Conservation (phyloP, 2,888 invertebrate genomes). For the Lasioglossum malachurum region DNA sequence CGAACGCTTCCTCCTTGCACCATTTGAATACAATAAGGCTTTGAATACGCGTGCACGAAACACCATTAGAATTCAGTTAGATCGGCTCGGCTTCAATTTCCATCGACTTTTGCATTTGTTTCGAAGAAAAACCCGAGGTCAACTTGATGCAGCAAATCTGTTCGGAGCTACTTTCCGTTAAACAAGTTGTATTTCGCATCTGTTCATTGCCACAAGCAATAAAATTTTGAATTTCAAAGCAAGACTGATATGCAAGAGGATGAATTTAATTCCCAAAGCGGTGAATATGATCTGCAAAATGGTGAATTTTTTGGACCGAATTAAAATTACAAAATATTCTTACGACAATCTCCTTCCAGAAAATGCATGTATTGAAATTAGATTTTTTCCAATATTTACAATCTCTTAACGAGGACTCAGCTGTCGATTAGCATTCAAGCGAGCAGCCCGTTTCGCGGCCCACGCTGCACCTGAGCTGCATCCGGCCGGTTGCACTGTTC, state of each 20-base stretch:
- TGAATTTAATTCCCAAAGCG: no score
- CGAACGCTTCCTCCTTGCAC: not conserved
- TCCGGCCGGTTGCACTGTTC: slow-evolving; percentile 10
- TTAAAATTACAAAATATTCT: not conserved
- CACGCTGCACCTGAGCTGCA: slow-evolving; percentile 13
- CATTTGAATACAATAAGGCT: slow-evolving; percentile 9
- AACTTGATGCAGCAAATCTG: no score
- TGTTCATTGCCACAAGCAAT: no score
- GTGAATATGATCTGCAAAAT: no score
- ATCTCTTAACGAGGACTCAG: not conserved
- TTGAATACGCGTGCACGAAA: not conserved
- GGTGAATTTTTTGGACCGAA: not conserved
- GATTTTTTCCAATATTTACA: slow-evolving; percentile 6
- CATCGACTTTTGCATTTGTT: slow-evolving; percentile 1
- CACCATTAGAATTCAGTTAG: not conserved
- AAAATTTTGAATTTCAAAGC: not conserved
- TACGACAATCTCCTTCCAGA: not conserved
- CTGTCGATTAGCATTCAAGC: slow-evolving; percentile 2
- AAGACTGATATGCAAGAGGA: not conserved
- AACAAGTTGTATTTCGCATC: no score
- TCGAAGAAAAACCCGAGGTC: not conserved
- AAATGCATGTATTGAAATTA: not conserved
- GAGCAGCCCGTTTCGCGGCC: not conserved
- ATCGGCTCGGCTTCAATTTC: not conserved
- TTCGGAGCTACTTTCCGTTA: no score